phyloP scores from a whole-genome alignment of 92 coral and sea anemone species.

The Scolanthus callimorphus region DNA sequence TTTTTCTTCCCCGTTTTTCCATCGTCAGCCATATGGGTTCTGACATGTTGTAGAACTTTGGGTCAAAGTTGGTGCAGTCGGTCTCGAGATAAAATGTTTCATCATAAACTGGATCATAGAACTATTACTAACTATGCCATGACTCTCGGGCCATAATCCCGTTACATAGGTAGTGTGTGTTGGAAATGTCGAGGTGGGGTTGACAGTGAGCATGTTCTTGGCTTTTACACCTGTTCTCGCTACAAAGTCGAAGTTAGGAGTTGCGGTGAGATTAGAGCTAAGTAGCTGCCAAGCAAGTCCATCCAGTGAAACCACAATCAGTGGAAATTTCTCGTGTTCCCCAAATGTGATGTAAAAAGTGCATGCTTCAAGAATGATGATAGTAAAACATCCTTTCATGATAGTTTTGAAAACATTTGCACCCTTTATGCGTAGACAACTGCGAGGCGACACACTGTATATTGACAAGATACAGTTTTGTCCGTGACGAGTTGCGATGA shows the following conservation, averaged over 20 bases:
- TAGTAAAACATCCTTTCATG: too few species aligned
- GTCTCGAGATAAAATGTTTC: constrained; percentile 53
- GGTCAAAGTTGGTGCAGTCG: constrained; percentile 69
- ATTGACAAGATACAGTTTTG: too few species aligned
- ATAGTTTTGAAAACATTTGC: too few species aligned
- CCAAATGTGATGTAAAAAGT: too few species aligned
- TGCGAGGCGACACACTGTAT: too few species aligned
- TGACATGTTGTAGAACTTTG: constrained; percentile 68
- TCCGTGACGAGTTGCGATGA: too few species aligned
- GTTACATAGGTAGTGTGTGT: constrained; percentile 65
- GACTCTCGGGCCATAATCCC: constrained; percentile 87
- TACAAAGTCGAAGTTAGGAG: constrained; percentile 64
- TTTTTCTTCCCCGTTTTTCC: constrained; percentile 60
- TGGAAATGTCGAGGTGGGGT: constrained; percentile 79
- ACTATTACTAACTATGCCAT: constrained; percentile 68
- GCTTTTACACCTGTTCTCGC: constrained; percentile 70
- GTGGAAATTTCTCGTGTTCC: too few species aligned
- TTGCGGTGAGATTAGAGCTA: constrained; percentile 32
- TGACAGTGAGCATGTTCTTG: constrained; percentile 56
- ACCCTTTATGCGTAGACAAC: too few species aligned
- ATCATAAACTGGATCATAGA: constrained; percentile 77
- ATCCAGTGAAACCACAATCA: constrained; percentile 74
- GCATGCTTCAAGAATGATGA: too few species aligned
- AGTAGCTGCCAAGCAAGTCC: constrained; percentile 89
- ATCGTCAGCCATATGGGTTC: constrained; percentile 88